These are phyloP conservation scores for Ophraella communa DNA, from an alignment of 2,888 invertebrate species.

Conservation along the genomic window DNA sequence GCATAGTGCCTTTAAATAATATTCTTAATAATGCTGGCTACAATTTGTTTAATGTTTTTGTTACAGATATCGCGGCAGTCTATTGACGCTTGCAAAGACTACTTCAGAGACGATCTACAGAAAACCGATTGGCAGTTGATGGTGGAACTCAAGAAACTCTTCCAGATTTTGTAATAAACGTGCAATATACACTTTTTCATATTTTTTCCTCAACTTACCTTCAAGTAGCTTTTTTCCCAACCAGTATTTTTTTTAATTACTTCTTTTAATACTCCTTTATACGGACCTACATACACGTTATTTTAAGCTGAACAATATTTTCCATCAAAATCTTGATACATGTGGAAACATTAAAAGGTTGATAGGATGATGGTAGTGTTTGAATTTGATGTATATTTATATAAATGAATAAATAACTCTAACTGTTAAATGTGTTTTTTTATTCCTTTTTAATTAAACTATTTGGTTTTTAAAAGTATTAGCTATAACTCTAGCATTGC, in stretches of 20 bases:
- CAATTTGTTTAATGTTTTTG: constrained; percentile 23
- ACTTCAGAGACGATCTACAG: constrained; percentile 96
- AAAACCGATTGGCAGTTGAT: constrained; percentile 99
- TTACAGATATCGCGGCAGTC: constrained; percentile 95
- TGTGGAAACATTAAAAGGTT: not conserved
- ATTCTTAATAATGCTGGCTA: not conserved
- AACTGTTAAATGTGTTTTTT: constrained; percentile 27
- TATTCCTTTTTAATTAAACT: not conserved
- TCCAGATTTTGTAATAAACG: constrained; percentile 81
- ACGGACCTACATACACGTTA: not conserved
- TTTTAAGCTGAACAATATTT: not conserved
- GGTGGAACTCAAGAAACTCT: constrained; percentile 97
- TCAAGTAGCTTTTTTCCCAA: constrained; percentile 13
- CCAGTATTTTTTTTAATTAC: constrained; percentile 22
- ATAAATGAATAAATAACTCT: constrained; percentile 31
- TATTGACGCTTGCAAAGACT: constrained; percentile 98
- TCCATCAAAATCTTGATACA: not conserved
- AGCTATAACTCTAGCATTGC: too few species aligned
- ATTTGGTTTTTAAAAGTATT: too few species aligned
- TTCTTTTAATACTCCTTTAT: constrained; percentile 8
- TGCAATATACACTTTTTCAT: constrained; percentile 53
- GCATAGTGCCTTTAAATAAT: too few species aligned
- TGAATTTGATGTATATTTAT: constrained; percentile 35
- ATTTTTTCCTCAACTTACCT: constrained; percentile 12
- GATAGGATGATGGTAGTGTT: constrained; percentile 17